Percentiles rank a stretch among this genome's conserved stretches.
Conservation (phyloP, 2,113 vertebrate genomes). For the Pseudorectes ferrugineus region DNA sequence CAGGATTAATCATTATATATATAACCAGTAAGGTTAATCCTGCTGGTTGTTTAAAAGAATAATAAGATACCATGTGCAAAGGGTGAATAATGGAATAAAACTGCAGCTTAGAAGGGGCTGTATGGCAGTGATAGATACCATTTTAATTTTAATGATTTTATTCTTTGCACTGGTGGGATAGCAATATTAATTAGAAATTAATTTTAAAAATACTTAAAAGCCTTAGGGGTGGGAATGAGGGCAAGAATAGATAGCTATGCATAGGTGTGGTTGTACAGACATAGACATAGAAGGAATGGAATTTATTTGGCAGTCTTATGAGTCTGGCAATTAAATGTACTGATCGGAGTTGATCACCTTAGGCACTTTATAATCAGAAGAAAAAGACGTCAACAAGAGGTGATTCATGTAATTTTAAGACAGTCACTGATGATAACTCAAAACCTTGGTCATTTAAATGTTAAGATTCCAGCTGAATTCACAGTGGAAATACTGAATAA, state of each 20-base stretch:
- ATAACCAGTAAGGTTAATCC: not conserved
- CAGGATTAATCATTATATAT: not conserved
- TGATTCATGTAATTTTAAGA: not conserved
- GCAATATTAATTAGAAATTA: not conserved
- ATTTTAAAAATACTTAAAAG: not conserved
- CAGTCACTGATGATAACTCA: not conserved
- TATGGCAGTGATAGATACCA: not conserved
- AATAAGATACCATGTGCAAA: not conserved
- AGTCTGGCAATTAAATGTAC: not conserved
- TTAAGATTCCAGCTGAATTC: not conserved
- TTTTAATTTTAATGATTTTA: conserved; percentile 23
- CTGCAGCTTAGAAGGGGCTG: not conserved
- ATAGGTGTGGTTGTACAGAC: not conserved
- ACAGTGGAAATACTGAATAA: not conserved
- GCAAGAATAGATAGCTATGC: not conserved
- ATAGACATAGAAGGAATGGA: not conserved
- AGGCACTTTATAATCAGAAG: not conserved
- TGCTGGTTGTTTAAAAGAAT: not conserved
- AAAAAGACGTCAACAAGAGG: not conserved
- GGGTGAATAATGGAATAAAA: not conserved
- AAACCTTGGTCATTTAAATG: not conserved
- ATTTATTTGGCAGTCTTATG: not conserved
- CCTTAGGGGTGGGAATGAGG: not conserved
- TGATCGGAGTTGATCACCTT: not conserved
- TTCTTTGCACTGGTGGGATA: not conserved